These are phyloP conservation scores for Tribolium madens DNA, from an alignment of 1,140 invertebrate genomes.

Conservation along the genomic window DNA sequence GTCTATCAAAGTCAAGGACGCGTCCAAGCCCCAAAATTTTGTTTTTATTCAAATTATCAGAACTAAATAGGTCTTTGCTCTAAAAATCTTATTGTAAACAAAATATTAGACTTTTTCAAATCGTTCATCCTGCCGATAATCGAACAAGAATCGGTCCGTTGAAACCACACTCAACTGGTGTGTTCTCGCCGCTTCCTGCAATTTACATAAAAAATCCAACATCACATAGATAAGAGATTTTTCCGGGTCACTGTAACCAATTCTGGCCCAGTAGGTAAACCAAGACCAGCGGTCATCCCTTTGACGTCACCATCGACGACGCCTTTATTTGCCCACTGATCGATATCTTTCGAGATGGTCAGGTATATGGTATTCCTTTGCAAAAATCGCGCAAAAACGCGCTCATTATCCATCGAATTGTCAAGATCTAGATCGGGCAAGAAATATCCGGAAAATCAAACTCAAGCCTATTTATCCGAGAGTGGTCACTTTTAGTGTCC, in stretches of 20 bases:
- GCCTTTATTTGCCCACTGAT: constrained; percentile 4
- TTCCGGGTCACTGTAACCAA: not conserved
- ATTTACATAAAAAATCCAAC: constrained; percentile 5
- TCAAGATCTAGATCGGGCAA: constrained; percentile 8
- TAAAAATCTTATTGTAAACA: not conserved
- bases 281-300: not conserved
- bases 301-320: not conserved
- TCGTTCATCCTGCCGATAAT: not conserved
- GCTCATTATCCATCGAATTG: not conserved
- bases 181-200: constrained; percentile 13
- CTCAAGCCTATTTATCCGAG: constrained; percentile 10
- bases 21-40: not conserved
- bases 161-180: constrained; percentile 31
- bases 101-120: not conserved
- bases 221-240: not conserved
- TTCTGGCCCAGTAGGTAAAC: not conserved
- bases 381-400: not conserved
- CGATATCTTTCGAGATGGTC: not conserved
- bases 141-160: not conserved
- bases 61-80: not conserved
- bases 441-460: constrained; percentile 24
- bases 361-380: not conserved
- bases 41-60: not conserved
- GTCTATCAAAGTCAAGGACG: not conserved
- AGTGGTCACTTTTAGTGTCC: not conserved